Conservation (phyloP, 2,113 vertebrate genomes). For the Electrona antarctica region DNA sequence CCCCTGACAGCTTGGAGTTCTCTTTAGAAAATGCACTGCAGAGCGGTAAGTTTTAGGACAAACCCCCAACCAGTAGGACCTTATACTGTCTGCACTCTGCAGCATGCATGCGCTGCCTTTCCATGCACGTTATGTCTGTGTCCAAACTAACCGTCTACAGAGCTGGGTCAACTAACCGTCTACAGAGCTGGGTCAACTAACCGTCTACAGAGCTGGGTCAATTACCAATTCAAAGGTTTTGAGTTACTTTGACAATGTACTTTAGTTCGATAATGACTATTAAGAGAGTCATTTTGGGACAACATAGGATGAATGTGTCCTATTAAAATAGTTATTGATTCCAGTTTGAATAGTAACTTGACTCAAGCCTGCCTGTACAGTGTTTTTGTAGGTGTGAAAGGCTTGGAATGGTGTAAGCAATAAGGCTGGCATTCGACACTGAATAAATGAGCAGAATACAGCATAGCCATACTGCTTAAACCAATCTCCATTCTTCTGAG, state of each 20-base stretch:
- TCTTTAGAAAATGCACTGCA: slow-evolving; percentile 63
- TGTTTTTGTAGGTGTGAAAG: background rate
- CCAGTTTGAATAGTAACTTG: background rate
- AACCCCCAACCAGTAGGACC: background rate
- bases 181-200: background rate
- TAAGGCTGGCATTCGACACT: background rate
- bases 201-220: background rate
- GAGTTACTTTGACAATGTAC: background rate
- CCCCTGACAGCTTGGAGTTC: slow-evolving; percentile 69
- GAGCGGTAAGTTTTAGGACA: slow-evolving; percentile 61
- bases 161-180: no score
- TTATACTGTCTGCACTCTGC: background rate
- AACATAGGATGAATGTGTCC: background rate
- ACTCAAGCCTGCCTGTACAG: background rate
- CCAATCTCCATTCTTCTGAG: background rate
- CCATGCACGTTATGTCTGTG: background rate
- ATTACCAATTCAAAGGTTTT: background rate
- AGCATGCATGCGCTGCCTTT: no score
- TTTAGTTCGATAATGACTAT: no score
- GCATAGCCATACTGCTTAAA: background rate
- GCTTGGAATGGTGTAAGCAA: background rate
- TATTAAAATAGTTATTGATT: background rate
- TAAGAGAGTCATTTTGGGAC: no score
- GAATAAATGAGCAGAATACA: background rate
- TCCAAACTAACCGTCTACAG: background rate